phyloP scores from a whole-genome alignment of 2,797 vertebrate genomes.

The Sebastes umbrosus region DNA sequence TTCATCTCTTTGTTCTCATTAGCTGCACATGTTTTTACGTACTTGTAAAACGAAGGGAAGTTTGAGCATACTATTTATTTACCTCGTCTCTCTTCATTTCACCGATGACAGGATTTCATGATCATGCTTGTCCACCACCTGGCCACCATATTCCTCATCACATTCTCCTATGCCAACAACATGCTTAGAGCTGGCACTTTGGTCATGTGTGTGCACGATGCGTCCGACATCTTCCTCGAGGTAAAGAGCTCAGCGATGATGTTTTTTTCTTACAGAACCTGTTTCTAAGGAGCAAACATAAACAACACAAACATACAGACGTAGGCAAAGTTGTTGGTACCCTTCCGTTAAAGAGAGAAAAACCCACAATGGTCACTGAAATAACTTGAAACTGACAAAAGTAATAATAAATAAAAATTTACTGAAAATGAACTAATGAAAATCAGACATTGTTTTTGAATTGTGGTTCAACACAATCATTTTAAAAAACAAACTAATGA shows the following conservation, averaged over 20 bases:
- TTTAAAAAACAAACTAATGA: too few species aligned
- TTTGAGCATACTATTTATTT: background rate
- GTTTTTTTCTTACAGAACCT: background rate
- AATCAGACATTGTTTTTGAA: too few species aligned
- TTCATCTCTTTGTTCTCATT: background rate
- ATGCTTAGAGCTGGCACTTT: slow-evolving; percentile 93
- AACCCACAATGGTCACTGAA: too few species aligned
- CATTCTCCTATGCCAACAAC: slow-evolving; percentile 94
- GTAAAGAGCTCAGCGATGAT: slow-evolving; percentile 72
- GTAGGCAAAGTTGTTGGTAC: too few species aligned
- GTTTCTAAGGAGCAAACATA: too few species aligned
- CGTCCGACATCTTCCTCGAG: slow-evolving; percentile 94
- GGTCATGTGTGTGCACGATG: slow-evolving; percentile 92
- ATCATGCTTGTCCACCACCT: slow-evolving; percentile 97
- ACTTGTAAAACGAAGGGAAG: background rate
- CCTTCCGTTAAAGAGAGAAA: too few species aligned
- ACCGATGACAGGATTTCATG: slow-evolving; percentile 88
- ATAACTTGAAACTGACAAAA: too few species aligned
- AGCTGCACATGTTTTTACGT: background rate
- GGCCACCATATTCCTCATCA: slow-evolving; percentile 90
- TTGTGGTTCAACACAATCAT: too few species aligned
- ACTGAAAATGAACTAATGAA: too few species aligned
- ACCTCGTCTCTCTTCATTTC: slow-evolving; percentile 16
- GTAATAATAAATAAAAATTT: too few species aligned
- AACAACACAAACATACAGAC: background rate